Percentiles rank a stretch among this genome's conserved stretches.
These are phyloP conservation scores for Diceros bicornis DNA, from an alignment of 2,797 vertebrate genomes.

Conservation along the genomic window DNA sequence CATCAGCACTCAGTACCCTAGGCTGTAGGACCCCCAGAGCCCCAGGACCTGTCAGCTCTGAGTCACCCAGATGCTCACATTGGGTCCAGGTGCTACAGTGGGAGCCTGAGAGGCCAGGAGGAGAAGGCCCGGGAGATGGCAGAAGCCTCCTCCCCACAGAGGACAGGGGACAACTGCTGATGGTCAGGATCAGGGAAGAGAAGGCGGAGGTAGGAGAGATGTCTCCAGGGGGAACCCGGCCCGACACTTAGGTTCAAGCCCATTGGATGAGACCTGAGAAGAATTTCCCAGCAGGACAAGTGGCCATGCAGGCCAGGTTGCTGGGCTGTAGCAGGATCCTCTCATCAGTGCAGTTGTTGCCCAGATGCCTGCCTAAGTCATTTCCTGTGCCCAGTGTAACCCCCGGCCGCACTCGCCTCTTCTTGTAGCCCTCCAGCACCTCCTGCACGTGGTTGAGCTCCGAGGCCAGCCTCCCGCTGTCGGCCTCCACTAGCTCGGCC, in stretches of 20 bases:
- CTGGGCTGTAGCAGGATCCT: no score
- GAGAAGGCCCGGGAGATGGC: no score
- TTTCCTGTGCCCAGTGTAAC: not conserved
- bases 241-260: no score
- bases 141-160: no score
- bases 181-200: rapidly evolving
- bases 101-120: no score
- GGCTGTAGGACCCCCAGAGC: no score
- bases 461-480: slow-evolving; percentile 59
- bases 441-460: slow-evolving; percentile 85
- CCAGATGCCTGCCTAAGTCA: no score
- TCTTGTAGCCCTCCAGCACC: slow-evolving; percentile 89
- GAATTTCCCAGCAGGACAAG: no score
- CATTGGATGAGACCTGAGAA: no score
- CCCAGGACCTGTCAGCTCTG: rapidly evolving
- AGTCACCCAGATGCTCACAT: not conserved
- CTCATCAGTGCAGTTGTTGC: no score
- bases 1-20: not conserved
- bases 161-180: not conserved
- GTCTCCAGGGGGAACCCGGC: not conserved
- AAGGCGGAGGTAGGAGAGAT: not conserved
- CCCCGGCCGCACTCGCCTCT: slow-evolving; percentile 70
- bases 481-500: slow-evolving; percentile 1
- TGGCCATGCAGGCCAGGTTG: no score
- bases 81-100: not conserved